phyloP scores from a whole-genome alignment of 2,797 vertebrate genomes.

The Phrynocephalus forsythii region DNA sequence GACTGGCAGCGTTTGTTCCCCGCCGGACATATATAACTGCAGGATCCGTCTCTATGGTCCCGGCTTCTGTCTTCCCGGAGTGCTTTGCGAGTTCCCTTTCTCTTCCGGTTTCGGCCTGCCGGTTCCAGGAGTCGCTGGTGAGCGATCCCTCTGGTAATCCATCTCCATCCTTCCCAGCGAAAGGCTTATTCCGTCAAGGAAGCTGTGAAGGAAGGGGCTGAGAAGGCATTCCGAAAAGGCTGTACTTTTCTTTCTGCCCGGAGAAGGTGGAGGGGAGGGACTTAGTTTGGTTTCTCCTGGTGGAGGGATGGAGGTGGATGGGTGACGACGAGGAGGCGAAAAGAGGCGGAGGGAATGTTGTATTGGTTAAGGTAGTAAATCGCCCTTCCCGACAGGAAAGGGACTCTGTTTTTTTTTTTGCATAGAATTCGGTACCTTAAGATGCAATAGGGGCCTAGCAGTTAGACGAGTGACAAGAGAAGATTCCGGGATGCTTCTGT shows the following conservation, averaged over 20 bases:
- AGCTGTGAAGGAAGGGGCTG: not conserved
- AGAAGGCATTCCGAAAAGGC: not conserved
- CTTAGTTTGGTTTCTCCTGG: not conserved
- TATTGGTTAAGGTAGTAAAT: too few relatives aligned
- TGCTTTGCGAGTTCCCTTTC: not conserved
- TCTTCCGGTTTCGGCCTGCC: conserved; percentile 82
- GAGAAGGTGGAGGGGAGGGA: not conserved
- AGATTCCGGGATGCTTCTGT: not conserved
- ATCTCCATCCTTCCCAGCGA: not conserved
- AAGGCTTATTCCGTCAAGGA: accelerated
- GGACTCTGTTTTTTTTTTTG: not conserved
- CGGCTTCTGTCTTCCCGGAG: conserved; percentile 50
- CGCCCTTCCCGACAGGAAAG: too few relatives aligned
- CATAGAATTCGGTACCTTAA: too few relatives aligned
- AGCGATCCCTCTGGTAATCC: accelerated
- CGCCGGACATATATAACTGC: accelerated
- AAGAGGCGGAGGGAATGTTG: not conserved
- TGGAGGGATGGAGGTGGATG: not conserved
- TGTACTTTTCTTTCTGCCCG: not conserved
- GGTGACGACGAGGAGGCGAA: not conserved
- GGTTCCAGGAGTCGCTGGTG: conserved; percentile 48
- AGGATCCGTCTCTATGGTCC: not conserved
- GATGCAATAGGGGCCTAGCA: not conserved
- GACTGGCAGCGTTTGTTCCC: conserved; percentile 23
- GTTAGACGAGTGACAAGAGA: not conserved